A percentile compares a stretch with the other conserved stretches of the same genome.
These are phyloP conservation scores for Dynastes grantii DNA, from an alignment of 2,888 invertebrate species.

Conservation along the genomic window DNA sequence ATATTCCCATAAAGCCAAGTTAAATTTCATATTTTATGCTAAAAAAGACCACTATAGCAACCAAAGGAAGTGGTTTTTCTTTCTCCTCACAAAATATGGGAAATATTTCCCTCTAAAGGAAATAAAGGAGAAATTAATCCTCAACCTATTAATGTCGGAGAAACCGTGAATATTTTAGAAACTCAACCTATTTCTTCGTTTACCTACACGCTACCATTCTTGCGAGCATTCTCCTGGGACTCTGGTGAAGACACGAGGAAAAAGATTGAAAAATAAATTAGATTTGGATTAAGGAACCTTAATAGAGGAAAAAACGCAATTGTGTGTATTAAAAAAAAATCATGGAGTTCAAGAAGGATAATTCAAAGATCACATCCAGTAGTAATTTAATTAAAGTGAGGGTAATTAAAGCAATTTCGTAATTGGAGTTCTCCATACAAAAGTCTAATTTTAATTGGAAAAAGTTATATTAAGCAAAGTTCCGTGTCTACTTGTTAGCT, in stretches of 20 bases:
- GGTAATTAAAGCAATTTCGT: conserved; percentile 54
- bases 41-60: neutral
- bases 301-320: neutral
- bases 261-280: conserved; percentile 8
- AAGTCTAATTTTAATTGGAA: conserved; percentile 41
- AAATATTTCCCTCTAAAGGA: neutral
- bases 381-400: conserved; percentile 10
- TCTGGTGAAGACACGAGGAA: neutral
- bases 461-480: neutral
- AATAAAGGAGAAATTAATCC: neutral
- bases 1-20: conserved; percentile 30
- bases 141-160: neutral
- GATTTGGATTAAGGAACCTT: neutral
- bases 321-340: neutral
- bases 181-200: neutral
- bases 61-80: too few species aligned
- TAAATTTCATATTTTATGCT: neutral
- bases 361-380: too few species aligned
- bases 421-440: conserved; percentile 54
- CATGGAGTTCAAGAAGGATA: neutral
- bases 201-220: conserved; percentile 1
- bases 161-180: conserved; percentile 1
- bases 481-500: neutral
- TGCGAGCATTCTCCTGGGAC: neutral
- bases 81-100: neutral